A percentile compares a stretch with the other conserved stretches of the same genome.
These are phyloP conservation scores for Garrulus glandarius DNA, from an alignment of 2,797 vertebrate genomes.

Conservation along the genomic window DNA sequence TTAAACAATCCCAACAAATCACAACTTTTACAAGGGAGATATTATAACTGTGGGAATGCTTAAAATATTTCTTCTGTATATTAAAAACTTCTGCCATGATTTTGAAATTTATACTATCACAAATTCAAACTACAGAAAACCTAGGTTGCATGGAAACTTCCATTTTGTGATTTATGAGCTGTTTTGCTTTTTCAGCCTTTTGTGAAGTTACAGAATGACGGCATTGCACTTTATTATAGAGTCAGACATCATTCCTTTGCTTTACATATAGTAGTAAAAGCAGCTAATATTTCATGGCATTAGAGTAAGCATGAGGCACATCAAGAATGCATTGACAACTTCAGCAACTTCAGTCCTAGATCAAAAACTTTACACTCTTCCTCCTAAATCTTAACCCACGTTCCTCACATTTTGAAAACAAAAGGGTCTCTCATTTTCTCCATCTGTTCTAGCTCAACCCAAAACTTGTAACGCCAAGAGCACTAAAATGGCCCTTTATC, in stretches of 20 bases:
- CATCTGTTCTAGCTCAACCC: neutral
- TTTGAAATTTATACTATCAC: neutral
- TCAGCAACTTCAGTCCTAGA: neutral
- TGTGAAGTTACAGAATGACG: neutral
- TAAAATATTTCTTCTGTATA: neutral
- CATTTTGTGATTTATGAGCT: neutral
- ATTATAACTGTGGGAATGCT: neutral
- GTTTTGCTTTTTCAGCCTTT: neutral
- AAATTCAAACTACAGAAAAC: neutral
- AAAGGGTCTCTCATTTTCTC: neutral
- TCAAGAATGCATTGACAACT: neutral
- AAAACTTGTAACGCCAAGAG: neutral
- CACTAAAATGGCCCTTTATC: neutral
- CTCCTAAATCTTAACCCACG: neutral
- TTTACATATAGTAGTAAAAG: neutral
- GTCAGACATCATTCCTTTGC: neutral
- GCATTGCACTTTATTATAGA: neutral
- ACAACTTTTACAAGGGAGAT: neutral
- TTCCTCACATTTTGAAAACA: neutral
- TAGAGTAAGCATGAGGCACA: neutral
- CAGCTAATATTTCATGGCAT: neutral
- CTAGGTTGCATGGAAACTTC: neutral
- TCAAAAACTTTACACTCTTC: neutral
- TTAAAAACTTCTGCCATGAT: neutral
- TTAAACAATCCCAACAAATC: neutral